Evolutionary conservation across 1,140 invertebrate genomes (phyloP).

Genomic region (Bombus pascuorum): DNA sequence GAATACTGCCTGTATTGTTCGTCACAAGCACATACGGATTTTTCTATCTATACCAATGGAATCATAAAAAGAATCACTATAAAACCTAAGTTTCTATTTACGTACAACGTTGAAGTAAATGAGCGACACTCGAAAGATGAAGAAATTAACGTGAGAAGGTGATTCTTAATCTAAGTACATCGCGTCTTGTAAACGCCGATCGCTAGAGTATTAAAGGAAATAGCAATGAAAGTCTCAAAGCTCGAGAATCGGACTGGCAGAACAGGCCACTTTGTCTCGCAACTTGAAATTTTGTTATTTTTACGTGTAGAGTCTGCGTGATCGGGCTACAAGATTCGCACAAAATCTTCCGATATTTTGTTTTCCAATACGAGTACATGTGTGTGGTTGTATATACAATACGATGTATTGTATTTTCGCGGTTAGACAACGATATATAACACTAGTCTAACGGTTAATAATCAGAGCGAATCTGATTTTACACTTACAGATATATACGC

Average conservation of each 20-base stretch:
- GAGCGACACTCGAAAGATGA: background rate
- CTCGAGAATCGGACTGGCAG: background rate
- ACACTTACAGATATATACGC: background rate
- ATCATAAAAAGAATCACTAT: background rate
- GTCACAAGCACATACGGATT: background rate
- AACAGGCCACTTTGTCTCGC: background rate
- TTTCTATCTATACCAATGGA: background rate
- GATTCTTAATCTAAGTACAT: slow-evolving; percentile 43
- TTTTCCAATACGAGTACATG: background rate
- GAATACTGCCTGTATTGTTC: background rate
- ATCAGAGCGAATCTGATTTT: slow-evolving; percentile 1
- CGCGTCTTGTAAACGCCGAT: background rate
- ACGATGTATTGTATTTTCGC: background rate
- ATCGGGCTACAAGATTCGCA: background rate
- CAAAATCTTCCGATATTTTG: background rate
- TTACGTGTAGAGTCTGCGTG: background rate
- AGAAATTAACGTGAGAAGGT: background rate
- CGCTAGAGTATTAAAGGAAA: slow-evolving; percentile 14
- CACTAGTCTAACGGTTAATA: slow-evolving; percentile 27
- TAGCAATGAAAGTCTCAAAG: background rate
- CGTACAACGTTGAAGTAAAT: background rate
- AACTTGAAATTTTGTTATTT: background rate
- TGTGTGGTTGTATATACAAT: background rate
- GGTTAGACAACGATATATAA: slow-evolving; percentile 18
- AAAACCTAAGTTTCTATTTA: background rate